These are phyloP conservation scores for Trachelus iudaicus DNA, from an alignment of 2,888 invertebrate species.

Conservation along the genomic window DNA sequence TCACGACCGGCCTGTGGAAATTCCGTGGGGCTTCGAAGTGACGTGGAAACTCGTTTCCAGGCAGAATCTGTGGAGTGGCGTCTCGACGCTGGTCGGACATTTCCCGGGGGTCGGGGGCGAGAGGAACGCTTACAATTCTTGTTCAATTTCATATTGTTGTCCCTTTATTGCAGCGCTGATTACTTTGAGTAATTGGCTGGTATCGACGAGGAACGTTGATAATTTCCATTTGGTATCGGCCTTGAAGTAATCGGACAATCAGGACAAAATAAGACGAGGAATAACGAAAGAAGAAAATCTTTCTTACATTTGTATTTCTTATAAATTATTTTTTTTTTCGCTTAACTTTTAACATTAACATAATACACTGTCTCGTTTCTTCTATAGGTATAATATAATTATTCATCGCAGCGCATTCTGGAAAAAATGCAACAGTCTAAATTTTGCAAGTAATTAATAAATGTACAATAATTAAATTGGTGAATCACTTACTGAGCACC, in stretches of 20 bases:
- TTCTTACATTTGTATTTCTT: conserved; percentile 46
- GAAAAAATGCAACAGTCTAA: not conserved
- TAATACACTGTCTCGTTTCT: conserved; percentile 17
- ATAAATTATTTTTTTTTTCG: conserved; percentile 49
- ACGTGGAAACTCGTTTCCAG: conserved; percentile 82
- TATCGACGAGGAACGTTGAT: not conserved
- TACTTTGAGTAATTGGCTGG: not conserved
- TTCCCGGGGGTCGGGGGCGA: too few species aligned
- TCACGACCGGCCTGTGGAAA: conserved; percentile 58
- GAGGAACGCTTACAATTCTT: too few species aligned
- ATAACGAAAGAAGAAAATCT: not conserved
- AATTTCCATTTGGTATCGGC: not conserved
- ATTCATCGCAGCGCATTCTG: not conserved
- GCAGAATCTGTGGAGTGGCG: conserved; percentile 68
- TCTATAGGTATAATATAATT: not conserved
- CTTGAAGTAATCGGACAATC: not conserved
- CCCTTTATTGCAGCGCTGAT: not conserved
- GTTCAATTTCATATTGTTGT: not conserved
- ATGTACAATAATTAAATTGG: not conserved
- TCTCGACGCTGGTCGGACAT: too few species aligned
- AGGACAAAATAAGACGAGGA: not conserved
- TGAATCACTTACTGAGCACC: not conserved
- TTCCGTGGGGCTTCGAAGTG: conserved; percentile 70
- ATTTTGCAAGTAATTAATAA: not conserved
- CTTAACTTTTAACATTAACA: conserved; percentile 28